Evolutionary conservation across 2,113 vertebrate species (phyloP), one percentile per base, ranked within the genome.

Genomic region (Zapus hudsonius): DNA sequence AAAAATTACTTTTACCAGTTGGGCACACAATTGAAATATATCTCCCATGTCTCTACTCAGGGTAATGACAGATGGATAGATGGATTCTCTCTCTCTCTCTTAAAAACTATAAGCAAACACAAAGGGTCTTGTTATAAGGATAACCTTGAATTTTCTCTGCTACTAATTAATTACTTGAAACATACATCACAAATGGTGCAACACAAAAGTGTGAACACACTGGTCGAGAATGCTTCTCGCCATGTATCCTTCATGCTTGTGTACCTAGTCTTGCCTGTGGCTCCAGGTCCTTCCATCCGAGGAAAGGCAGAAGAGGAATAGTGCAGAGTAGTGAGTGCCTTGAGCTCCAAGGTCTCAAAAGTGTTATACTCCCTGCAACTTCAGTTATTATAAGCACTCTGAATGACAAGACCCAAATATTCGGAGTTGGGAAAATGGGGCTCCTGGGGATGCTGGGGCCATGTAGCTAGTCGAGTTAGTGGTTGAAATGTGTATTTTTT

Each of bases 71-170:
- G 27, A 72, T n/a, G n/a, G n/a, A n/a, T n/a, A n/a, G n/a, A 36
- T 66, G 10, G 0, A 27, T 7, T 79, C 83, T 38, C 55, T 40
- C 38, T 57, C 27, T 27, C 42, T 44, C 64, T 86, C 38, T 36
- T 25, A 59, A 82, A 47, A 75, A 64, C 69, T 74, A 33, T n/a
- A 83, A 91, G 38, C 6, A 8, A 83, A 74, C 17, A 38, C 36
- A 40, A 15, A 38, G 73, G 23, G 2, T 78, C 7, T 59, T 84
- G 15, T 83, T 87, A 79, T 0, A 86, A 22, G 74, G 42, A 38
- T 73, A 80, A 85, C 81, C 90, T 91, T 91, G 47, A 72, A 27
- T 95, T 87, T 87, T 64, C 82, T 85, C 67, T 52, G 40, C 38
- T 89, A 83, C 79, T 82, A 82, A 78, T 83, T 70, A 91, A 87